These are phyloP conservation scores for Quadroppia sp. DNA, from an alignment of 2,888 invertebrate genomes.

Conservation along the genomic window DNA sequence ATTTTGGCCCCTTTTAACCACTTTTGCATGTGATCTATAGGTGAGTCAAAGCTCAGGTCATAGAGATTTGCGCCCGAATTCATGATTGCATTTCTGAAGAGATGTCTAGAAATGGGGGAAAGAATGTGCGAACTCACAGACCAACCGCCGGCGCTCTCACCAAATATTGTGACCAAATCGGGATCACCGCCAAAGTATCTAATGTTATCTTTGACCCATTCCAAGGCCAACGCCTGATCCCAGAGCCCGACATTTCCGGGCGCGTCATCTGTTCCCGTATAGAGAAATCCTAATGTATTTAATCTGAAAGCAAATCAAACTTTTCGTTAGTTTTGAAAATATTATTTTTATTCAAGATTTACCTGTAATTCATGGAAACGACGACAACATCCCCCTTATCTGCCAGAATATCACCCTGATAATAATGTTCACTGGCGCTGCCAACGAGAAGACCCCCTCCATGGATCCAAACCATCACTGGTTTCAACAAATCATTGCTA, in stretches of 20 bases:
- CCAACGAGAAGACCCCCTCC: constrained; percentile 25
- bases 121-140: constrained; percentile 28
- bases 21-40: constrained; percentile 36
- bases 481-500: not conserved
- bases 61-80: constrained; percentile 15
- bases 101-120: constrained; percentile 16
- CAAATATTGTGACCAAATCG: constrained; percentile 29
- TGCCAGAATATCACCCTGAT: constrained; percentile 7
- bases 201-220: constrained; percentile 40
- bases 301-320: not conserved
- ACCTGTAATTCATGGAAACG: constrained; percentile 31
- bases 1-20: constrained; percentile 41
- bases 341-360: not conserved
- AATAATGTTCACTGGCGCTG: not conserved
- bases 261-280: constrained; percentile 30
- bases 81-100: constrained; percentile 29
- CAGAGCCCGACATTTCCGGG: constrained; percentile 38
- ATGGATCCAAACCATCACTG: constrained; percentile 34
- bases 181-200: constrained; percentile 39
- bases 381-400: constrained; percentile 15
- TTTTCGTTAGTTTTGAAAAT: not conserved
- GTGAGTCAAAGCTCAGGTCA: not conserved
- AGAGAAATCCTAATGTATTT: constrained; percentile 33
- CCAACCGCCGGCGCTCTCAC: constrained; percentile 38
- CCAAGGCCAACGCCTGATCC: constrained; percentile 36